Conservation (phyloP, 2,113 vertebrate species). For the Engystomops pustulosus region DNA sequence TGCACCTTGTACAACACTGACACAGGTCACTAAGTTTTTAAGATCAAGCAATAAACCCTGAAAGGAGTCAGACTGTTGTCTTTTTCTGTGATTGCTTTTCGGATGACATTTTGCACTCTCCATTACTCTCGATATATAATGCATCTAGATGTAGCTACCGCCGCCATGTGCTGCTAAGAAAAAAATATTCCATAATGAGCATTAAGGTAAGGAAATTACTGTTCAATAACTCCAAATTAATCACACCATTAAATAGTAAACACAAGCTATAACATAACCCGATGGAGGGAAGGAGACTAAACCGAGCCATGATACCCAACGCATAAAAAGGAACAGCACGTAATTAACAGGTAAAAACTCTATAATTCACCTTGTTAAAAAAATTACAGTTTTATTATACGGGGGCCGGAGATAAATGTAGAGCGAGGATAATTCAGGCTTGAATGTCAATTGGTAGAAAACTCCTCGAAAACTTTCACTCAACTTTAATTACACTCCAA, state of each 20-base stretch:
- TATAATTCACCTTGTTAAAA: neutral
- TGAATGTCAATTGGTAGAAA: slow-evolving; percentile 15
- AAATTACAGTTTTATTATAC: slow-evolving; percentile 10
- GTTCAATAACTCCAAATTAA: slow-evolving; percentile 18
- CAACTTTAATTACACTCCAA: slow-evolving; percentile 6
- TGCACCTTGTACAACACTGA: neutral
- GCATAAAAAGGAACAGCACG: slow-evolving; percentile 2
- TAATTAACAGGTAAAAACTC: slow-evolving; percentile 20
- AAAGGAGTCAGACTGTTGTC: neutral
- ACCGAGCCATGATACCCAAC: neutral
- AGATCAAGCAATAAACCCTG: neutral
- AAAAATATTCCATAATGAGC: slow-evolving; percentile 22
- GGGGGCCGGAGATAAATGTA: neutral
- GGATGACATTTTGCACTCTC: neutral
- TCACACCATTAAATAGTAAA: slow-evolving; percentile 13
- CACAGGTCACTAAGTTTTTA: slow-evolving; percentile 28
- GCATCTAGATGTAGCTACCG: neutral
- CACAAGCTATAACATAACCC: neutral
- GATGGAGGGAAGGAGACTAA: neutral
- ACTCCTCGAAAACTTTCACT: neutral
- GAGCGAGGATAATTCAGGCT: slow-evolving; percentile 5
- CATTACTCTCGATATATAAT: neutral
- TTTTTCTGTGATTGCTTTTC: neutral
- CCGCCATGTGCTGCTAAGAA: neutral
- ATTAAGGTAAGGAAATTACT: neutral